phyloP scores from a whole-genome alignment of 2,113 vertebrate species.

The Anarrhichthys ocellatus region DNA sequence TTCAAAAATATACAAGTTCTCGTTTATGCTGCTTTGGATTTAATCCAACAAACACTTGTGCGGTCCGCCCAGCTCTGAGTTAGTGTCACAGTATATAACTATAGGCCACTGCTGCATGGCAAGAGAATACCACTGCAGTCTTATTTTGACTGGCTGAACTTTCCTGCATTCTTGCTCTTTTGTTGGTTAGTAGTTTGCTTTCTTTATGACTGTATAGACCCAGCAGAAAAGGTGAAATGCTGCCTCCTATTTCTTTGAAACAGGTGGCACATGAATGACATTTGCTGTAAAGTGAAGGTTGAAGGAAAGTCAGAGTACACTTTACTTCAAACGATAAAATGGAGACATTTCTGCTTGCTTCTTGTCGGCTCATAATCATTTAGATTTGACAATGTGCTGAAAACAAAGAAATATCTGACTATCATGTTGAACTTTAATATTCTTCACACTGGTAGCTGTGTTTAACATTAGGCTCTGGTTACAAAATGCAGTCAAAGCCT shows the following conservation, averaged over 20 bases:
- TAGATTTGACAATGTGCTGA: slow-evolving; percentile 15
- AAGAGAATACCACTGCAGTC: too few species aligned
- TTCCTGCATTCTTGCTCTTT: too few species aligned
- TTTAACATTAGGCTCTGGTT: background rate
- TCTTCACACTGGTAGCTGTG: slow-evolving; percentile 10
- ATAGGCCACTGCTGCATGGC: too few species aligned
- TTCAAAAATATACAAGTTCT: too few species aligned
- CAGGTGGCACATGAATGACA: background rate
- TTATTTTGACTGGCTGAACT: too few species aligned
- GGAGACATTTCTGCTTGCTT: slow-evolving; percentile 1
- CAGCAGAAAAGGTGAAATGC: background rate
- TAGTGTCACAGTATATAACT: too few species aligned
- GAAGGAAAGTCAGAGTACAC: slow-evolving; percentile 17
- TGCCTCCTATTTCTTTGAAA: background rate
- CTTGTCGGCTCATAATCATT: slow-evolving; percentile 1
- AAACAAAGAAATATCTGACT: slow-evolving; percentile 41
- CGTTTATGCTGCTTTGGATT: too few species aligned
- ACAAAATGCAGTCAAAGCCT: background rate
- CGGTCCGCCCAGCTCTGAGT: too few species aligned
- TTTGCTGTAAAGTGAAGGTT: slow-evolving; percentile 6
- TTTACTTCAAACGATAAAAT: slow-evolving; percentile 14
- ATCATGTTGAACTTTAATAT: slow-evolving; percentile 52
- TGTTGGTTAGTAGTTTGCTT: too few species aligned
- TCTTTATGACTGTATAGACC: background rate
- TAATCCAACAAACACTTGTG: too few species aligned